Evolutionary conservation across 2,113 vertebrate genomes (phyloP).

Genomic region (Philantomba maxwellii): DNA sequence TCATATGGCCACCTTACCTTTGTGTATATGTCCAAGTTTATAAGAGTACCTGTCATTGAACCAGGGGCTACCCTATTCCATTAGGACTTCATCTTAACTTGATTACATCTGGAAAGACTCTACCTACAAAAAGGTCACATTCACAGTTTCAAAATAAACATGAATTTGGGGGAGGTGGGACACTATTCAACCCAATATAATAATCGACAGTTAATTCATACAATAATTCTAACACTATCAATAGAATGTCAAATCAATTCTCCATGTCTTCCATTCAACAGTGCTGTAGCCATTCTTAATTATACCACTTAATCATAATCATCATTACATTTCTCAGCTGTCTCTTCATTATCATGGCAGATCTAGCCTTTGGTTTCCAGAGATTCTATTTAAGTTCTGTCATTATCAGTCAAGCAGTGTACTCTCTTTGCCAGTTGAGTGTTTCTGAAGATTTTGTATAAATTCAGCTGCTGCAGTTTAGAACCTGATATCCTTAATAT

Average conservation of each 20-base stretch:
- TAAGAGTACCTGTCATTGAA: not conserved
- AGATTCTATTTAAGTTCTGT: conserved; percentile 20
- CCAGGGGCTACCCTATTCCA: not conserved
- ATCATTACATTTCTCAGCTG: conserved; percentile 19
- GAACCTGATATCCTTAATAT: not conserved
- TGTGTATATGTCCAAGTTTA: not conserved
- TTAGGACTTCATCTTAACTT: not conserved
- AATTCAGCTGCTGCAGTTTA: not conserved
- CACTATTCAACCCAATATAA: not conserved
- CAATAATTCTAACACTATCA: not conserved
- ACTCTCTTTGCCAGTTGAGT: not conserved
- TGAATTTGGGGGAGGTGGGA: not conserved
- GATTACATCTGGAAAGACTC: not conserved
- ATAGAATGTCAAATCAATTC: not conserved
- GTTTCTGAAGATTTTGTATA: not conserved
- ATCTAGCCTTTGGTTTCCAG: not conserved
- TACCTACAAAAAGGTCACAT: not conserved
- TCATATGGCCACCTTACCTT: not conserved
- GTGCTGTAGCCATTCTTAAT: conserved; percentile 11
- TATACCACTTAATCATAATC: not conserved
- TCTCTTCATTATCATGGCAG: not conserved
- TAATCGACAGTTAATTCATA: not conserved
- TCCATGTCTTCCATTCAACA: not conserved
- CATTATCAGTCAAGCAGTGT: not conserved
- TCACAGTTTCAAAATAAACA: not conserved